Evolutionary conservation across 92 coral and sea anemone species (phyloP), one percentile per base, ranked within the genome.

Genomic region (Porites rus): DNA sequence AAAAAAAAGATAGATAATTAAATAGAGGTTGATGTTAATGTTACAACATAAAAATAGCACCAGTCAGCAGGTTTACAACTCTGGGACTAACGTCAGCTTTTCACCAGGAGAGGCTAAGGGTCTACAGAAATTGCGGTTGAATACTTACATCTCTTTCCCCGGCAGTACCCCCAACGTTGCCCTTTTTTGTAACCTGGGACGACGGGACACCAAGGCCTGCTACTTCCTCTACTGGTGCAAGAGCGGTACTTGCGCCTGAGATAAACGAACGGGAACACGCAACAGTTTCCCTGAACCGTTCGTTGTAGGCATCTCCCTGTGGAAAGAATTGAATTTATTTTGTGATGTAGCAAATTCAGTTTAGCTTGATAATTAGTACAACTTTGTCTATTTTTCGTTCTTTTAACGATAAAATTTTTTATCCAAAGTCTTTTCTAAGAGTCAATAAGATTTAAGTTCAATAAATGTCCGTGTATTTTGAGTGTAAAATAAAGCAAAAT

Each of bases 161-260:
- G 75, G 86, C 86, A 82, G 69, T 82, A 82, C 24, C 79, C 86
- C 86, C 86, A 82, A 8, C 63, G 38, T 38, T 72, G 58, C 1
- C 72, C 71, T 50, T 51, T 73, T 9, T 65, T 65, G 76, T 72
- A 82, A 25, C 79, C 86, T n/a, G 78, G 78, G 6, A 51, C 50
- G 12, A 60, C 12, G 13, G 86, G 70, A 50, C 86, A 82, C 86
- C 86, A 82, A 12, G 69, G 60, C 25, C 72, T 38, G 72, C 20
- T 50, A 21, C 71, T 51, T 38, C 86, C 78, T 11, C 51, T 24
- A 7, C 51, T 73, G 69, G 51, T 63, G 51, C 86, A 82, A 1
- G 62, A 43, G 13, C 61, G 21, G 51, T 82, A 22, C 61, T 63
- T 60, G 51, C 86, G 86, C 62, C 86, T 63, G 72, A 78, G 79